Evolutionary conservation across 2,113 vertebrate species (phyloP).

Genomic region (Leucoraja erinaceus): DNA sequence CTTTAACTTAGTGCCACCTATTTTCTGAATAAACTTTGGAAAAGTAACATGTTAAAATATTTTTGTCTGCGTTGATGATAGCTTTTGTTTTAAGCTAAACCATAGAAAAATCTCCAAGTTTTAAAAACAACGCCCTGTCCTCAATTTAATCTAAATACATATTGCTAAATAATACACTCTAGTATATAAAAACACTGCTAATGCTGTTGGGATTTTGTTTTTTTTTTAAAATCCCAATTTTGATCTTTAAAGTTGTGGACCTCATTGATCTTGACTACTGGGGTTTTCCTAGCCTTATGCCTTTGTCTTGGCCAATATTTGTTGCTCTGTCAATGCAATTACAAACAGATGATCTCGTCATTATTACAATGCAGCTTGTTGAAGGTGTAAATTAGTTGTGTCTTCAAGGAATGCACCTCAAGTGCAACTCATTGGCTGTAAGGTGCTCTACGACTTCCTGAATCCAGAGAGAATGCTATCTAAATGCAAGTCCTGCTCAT

Average conservation of each 20-base stretch:
- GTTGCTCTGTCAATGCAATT: too few relatives aligned
- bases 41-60: not conserved
- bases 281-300: not conserved
- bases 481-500: too few relatives aligned
- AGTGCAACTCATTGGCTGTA: too few relatives aligned
- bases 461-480: too few relatives aligned
- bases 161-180: not conserved
- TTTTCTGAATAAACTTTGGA: not conserved
- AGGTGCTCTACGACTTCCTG: too few relatives aligned
- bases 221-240: not conserved
- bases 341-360: too few relatives aligned
- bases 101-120: not conserved
- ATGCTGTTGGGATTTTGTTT: too few relatives aligned
- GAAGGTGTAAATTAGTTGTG: too few relatives aligned
- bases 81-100: not conserved
- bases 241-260: not conserved
- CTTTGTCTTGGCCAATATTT: not conserved
- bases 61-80: not conserved
- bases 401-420: too few relatives aligned
- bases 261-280: not conserved
- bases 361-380: too few relatives aligned
- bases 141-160: not conserved
- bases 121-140: not conserved
- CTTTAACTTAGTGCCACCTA: not conserved
- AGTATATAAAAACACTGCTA: too few relatives aligned